phyloP scores from a whole-genome alignment of 92 coral and sea anemone genomes.

The Blastomussa wellsi region DNA sequence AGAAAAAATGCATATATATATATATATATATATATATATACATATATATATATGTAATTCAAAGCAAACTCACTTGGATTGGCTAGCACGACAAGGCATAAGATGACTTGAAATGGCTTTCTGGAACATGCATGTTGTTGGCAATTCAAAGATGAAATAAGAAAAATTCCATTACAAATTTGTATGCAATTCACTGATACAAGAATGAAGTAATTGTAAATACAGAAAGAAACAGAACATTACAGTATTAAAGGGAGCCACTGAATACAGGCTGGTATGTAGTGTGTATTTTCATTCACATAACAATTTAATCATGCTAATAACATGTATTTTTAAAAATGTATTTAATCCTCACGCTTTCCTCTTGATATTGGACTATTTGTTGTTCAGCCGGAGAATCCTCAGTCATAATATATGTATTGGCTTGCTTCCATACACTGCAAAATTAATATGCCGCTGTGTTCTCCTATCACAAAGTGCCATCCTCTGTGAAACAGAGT shows the following conservation, averaged over 20 bases:
- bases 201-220: not conserved
- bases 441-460: not conserved
- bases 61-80: not conserved
- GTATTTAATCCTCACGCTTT: conserved; percentile 1
- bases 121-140: not conserved
- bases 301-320: not conserved
- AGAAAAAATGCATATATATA: no score
- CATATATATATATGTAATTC: no score
- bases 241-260: not conserved
- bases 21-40: no score
- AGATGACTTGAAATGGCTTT: not conserved
- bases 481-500: not conserved
- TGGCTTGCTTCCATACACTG: not conserved
- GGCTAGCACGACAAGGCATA: not conserved
- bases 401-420: not conserved
- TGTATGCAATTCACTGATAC: not conserved
- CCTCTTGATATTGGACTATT: not conserved
- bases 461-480: not conserved
- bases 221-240: no score
- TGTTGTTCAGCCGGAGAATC: not conserved
- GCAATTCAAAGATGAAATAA: not conserved
- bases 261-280: no score
- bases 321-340: not conserved
- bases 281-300: not conserved
- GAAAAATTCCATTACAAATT: not conserved